Base-by-base conservation (phyloP, 2,113 vertebrate genomes). In the Helogale parvula region DNA sequence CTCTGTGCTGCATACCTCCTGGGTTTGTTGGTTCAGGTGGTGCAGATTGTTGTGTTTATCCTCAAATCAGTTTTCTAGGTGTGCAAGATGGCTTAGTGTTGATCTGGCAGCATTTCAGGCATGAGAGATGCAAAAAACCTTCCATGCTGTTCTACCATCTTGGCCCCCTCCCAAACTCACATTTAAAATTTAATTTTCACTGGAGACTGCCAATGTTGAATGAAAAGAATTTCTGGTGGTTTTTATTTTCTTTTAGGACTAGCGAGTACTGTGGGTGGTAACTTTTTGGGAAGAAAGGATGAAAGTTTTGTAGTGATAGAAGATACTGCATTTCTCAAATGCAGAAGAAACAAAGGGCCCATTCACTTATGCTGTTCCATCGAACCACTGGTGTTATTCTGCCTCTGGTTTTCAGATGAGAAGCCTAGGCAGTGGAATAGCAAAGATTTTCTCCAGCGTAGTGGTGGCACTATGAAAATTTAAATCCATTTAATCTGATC, bases 201-300 rank as follows among this genome's bases (percentile, higher is more conserved):
- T 68, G 16, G 66, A 84, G 27, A 47, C n/a, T 84, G 71, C 15
- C 65, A 33, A 7, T 65, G 5, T 88, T 74, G 19, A 50, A 8
- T 80, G 45, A 76, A 93, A 93, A 85, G 8, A 74, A 47, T 11
- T 54, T 81, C 25, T 81, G 50, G 60, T 86, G 27, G 65, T 80
- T 89, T 96, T 92, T 68, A 27, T 80, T 92, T 95, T 83, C 79
- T 87, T 68, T 96, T n/a, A 74, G 74, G 33, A 47, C 33, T n/a
- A 3, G 57, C 25, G 29, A n/a, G 5, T 65, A 23, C 0, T 77
- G 1, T 84, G 14, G 19, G 2, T 9, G 45, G 9, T 19, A 88
- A 71, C 25, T n/a, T 35, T 63, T 71, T 85, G 60, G 45, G 33
- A 72, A 94, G 50, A 87, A 66, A 66, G 38, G 47, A 8, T 60